These are phyloP conservation scores for Diploscapter pachys DNA, from an alignment of 1,140 invertebrate genomes.

Conservation along the genomic window DNA sequence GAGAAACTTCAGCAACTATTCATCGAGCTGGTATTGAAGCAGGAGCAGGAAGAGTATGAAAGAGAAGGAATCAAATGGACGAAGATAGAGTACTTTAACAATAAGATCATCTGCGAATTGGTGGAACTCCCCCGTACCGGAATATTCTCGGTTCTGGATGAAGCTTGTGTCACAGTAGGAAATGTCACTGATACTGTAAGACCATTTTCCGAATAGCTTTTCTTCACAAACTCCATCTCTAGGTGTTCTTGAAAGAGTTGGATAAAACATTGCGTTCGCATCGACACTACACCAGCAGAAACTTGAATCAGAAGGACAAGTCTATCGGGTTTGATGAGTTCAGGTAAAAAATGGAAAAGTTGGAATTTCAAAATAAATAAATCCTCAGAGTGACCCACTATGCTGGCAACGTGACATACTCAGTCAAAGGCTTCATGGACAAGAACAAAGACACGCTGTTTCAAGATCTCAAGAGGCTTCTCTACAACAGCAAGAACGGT, in stretches of 20 bases:
- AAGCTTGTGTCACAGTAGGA: conserved; percentile 67
- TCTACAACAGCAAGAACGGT: conserved; percentile 67
- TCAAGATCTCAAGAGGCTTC: conserved; percentile 70
- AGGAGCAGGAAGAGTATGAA: conserved; percentile 73
- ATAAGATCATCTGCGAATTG: conserved; percentile 70
- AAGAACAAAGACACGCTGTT: conserved; percentile 74
- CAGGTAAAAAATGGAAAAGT: conserved; percentile 6
- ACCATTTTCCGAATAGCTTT: too few relatives aligned
- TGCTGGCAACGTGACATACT: conserved; percentile 70
- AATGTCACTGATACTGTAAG: conserved; percentile 36
- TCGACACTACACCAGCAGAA: conserved; percentile 64
- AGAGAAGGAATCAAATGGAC: conserved; percentile 72
- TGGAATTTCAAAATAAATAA: neutral
- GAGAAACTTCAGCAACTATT: conserved; percentile 75
- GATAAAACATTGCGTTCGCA: conserved; percentile 63
- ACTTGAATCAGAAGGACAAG: conserved; percentile 35
- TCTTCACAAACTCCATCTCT: too few relatives aligned
- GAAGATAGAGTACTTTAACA: conserved; percentile 70
- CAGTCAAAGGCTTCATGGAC: conserved; percentile 71
- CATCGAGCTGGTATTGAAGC: conserved; percentile 72
- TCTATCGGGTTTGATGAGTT: conserved; percentile 62
- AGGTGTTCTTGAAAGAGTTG: conserved; percentile 65
- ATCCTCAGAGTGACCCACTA: conserved; percentile 71
- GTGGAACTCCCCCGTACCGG: conserved; percentile 65
- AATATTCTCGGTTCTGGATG: conserved; percentile 71